phyloP scores from a whole-genome alignment of 2,113 vertebrate species.

The Eubucco bourcierii region DNA sequence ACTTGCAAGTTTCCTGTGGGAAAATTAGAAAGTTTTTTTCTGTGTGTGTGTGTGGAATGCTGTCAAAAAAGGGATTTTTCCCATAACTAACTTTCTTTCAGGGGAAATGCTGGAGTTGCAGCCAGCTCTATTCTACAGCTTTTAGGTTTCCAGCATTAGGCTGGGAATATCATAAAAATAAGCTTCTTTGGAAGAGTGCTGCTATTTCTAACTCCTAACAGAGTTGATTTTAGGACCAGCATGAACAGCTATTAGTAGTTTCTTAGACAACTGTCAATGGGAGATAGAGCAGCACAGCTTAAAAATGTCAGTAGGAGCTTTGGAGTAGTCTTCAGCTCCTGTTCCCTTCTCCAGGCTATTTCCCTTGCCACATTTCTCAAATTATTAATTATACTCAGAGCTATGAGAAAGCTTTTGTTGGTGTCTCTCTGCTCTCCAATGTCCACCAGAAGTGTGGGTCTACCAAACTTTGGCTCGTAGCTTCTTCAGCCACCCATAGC shows the following conservation, averaged over 20 bases:
- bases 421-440: background rate
- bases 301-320: conserved; percentile 8
- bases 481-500: background rate
- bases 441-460: rapidly evolving
- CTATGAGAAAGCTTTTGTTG: background rate
- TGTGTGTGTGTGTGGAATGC: background rate
- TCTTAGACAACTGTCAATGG: background rate
- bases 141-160: conserved; percentile 43
- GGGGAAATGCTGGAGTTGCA: conserved; percentile 34
- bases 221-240: conserved; percentile 7
- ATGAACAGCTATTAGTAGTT: background rate
- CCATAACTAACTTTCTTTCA: conserved; percentile 50
- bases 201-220: background rate
- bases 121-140: conserved; percentile 47
- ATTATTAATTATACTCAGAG: background rate
- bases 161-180: conserved; percentile 57
- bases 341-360: background rate
- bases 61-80: conserved; percentile 64
- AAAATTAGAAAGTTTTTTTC: background rate
- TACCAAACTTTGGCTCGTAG: background rate
- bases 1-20: conserved; percentile 55
- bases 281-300: conserved; percentile 23
- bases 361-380: background rate
- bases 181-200: conserved; percentile 34
- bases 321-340: background rate